These are phyloP conservation scores for Sanderia malayensis DNA, from an alignment of 30 jellyfish, hydroid and myxozoan genomes.

Conservation along the genomic window DNA sequence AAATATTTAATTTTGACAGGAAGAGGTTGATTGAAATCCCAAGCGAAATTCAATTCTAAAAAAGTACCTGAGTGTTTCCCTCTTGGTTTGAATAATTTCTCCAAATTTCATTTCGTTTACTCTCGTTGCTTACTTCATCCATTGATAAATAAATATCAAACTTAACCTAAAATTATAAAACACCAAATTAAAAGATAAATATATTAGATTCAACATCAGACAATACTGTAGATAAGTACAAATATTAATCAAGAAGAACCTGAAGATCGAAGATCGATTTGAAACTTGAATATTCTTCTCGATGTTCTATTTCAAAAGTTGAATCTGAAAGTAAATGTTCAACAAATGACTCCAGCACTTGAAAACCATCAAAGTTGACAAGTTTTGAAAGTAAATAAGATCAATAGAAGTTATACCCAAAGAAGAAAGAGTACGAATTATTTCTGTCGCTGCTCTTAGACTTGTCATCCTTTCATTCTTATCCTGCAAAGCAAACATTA, in stretches of 20 bases:
- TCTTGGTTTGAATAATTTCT: slow-evolving; percentile 12
- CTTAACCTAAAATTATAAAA: slow-evolving; percentile 6
- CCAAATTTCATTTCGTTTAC: slow-evolving; percentile 37
- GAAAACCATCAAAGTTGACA: too few relatives aligned
- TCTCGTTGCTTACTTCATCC: slow-evolving; percentile 35
- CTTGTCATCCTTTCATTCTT: slow-evolving; percentile 1
- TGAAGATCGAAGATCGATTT: slow-evolving; percentile 23
- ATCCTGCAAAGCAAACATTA: slow-evolving; percentile 50
- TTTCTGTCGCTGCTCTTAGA: slow-evolving; percentile 44
- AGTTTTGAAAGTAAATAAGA: too few relatives aligned
- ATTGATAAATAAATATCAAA: slow-evolving; percentile 32
- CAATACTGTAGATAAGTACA: too few relatives aligned
- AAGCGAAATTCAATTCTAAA: too few relatives aligned
- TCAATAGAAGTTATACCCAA: too few relatives aligned
- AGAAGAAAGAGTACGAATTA: slow-evolving; percentile 39
- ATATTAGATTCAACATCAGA: too few relatives aligned
- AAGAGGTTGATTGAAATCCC: too few relatives aligned
- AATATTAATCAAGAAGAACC: too few relatives aligned
- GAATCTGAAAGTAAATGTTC: slow-evolving; percentile 20
- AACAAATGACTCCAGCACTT: not conserved
- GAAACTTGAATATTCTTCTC: not conserved
- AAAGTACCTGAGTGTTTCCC: not conserved
- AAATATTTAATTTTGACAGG: too few relatives aligned
- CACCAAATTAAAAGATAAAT: too few relatives aligned
- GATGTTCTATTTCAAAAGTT: slow-evolving; percentile 21